These are phyloP conservation scores for Sitodiplosis mosellana DNA, from an alignment of 1,140 invertebrate species.

Conservation along the genomic window DNA sequence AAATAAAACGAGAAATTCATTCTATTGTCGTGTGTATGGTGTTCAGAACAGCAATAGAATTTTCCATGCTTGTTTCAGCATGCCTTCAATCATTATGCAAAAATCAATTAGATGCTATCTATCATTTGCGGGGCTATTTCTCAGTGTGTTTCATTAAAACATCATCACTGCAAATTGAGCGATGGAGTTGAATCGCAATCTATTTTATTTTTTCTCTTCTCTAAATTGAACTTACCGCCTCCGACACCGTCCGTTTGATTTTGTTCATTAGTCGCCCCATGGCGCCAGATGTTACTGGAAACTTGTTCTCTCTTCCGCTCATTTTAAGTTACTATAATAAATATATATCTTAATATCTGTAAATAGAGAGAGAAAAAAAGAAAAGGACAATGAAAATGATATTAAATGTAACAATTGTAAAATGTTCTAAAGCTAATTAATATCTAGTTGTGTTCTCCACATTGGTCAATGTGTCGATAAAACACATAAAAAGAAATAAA, in stretches of 20 bases:
- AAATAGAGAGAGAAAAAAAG: too few species aligned
- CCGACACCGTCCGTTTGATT: constrained; percentile 11
- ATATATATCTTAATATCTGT: too few species aligned
- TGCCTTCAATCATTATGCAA: not conserved
- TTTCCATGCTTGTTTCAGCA: not conserved
- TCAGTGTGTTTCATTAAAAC: not conserved
- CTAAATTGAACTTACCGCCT: constrained; percentile 15
- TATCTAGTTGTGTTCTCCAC: too few species aligned
- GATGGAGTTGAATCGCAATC: not conserved
- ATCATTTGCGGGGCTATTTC: not conserved
- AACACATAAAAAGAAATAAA: too few species aligned
- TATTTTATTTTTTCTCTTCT: constrained; percentile 3
- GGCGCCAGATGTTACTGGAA: constrained; percentile 12
- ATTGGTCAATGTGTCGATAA: too few species aligned
- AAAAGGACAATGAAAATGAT: too few species aligned
- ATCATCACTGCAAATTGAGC: not conserved
- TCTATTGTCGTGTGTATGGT: too few species aligned
- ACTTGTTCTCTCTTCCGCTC: constrained; percentile 20
- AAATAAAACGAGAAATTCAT: too few species aligned
- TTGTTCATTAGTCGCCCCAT: constrained; percentile 25
- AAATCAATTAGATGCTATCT: not conserved
- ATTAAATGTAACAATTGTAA: too few species aligned
- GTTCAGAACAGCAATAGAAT: too few species aligned
- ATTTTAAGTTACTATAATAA: constrained; percentile 8
- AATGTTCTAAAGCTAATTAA: too few species aligned